A percentile compares a stretch with the other conserved stretches of the same genome.
Conservation (phyloP, 2,113 vertebrate genomes). For the Crocuta crocuta region DNA sequence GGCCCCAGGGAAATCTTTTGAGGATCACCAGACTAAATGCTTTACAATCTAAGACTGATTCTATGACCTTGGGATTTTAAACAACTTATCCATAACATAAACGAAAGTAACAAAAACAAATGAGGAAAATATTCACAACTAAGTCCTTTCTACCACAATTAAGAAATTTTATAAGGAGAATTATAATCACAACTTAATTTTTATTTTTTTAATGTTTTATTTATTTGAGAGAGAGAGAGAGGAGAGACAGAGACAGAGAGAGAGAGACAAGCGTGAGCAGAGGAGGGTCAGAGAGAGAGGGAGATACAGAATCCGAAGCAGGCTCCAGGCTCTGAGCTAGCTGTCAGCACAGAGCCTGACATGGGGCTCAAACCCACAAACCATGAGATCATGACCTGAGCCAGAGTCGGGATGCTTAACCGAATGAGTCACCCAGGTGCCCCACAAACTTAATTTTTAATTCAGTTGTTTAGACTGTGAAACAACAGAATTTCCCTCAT, state of each 20-base stretch:
- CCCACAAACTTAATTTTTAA: not conserved
- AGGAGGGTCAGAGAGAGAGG: too few species aligned
- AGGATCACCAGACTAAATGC: not conserved
- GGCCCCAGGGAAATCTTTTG: not conserved
- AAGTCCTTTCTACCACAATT: not conserved
- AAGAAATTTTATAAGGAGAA: not conserved
- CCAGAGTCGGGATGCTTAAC: too few species aligned
- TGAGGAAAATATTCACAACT: constrained; percentile 12
- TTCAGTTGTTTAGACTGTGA: not conserved
- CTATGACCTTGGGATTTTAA: not conserved
- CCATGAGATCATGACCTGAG: too few species aligned
- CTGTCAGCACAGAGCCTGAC: too few species aligned
- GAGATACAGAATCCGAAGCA: too few species aligned
- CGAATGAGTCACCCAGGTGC: too few species aligned
- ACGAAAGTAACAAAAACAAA: not conserved
- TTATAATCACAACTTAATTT: not conserved
- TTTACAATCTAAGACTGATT: not conserved
- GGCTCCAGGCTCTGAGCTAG: too few species aligned
- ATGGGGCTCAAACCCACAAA: too few species aligned
- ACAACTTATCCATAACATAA: not conserved
- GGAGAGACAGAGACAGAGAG: too few species aligned
- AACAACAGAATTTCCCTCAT: not conserved
- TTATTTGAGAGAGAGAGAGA: too few species aligned
- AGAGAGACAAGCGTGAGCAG: too few species aligned
- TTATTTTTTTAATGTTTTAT: not conserved